These are phyloP conservation scores for Naso thynnoides DNA, from an alignment of 2,797 vertebrate genomes.

Conservation along the genomic window DNA sequence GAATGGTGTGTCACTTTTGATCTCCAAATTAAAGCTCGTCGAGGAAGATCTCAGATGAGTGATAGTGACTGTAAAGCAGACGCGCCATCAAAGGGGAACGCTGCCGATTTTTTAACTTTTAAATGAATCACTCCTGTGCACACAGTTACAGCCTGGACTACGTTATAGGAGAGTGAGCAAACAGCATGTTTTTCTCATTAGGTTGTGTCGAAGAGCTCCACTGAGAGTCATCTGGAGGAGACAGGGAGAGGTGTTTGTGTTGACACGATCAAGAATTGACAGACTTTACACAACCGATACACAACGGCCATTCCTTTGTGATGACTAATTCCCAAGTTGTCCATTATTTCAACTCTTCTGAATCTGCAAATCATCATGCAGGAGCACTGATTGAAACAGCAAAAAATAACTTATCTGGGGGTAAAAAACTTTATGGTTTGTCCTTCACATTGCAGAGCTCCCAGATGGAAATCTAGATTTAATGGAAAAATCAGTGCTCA, in stretches of 20 bases:
- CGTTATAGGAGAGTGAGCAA: constrained; percentile 18
- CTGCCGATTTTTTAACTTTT: constrained; percentile 32
- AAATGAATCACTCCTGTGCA: constrained; percentile 29
- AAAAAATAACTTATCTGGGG: not conserved
- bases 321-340: constrained; percentile 30
- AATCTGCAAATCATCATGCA: not conserved
- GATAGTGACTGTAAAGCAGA: constrained; percentile 31
- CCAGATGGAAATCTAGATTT: constrained; percentile 38
- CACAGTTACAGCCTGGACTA: not conserved
- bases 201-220: constrained; percentile 21
- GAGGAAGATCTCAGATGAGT: constrained; percentile 57
- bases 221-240: constrained; percentile 37
- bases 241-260: constrained; percentile 38
- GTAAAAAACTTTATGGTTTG: constrained; percentile 26
- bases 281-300: constrained; percentile 25
- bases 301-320: constrained; percentile 25
- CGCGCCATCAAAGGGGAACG: constrained; percentile 39
- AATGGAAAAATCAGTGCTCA: constrained; percentile 20
- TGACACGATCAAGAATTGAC: constrained; percentile 30
- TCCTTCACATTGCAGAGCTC: constrained; percentile 30
- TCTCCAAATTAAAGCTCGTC: constrained; percentile 79
- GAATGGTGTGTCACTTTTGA: constrained; percentile 77
- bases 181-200: constrained; percentile 43
- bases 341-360: constrained; percentile 16
- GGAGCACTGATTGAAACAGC: constrained; percentile 19